Evolutionary conservation across 2,797 vertebrate genomes (phyloP).

Genomic region (Leptoclinus maculatus): DNA sequence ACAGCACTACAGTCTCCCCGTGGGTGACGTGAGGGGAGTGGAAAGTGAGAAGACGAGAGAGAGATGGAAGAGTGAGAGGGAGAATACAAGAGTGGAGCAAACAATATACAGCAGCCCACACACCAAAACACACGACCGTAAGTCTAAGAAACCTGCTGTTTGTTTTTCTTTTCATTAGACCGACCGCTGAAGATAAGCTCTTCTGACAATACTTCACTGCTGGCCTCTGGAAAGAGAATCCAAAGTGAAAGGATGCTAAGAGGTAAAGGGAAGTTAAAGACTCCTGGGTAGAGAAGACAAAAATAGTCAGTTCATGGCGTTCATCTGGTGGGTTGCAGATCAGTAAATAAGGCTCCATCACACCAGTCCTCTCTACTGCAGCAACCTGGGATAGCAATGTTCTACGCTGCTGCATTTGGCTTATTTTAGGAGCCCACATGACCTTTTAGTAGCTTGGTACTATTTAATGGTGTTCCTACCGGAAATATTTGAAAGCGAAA

Average conservation of each 20-base stretch:
- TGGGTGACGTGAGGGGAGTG: slow-evolving; percentile 65
- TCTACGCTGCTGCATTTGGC: neutral
- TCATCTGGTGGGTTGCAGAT: slow-evolving; percentile 21
- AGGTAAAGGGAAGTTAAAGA: slow-evolving; percentile 39
- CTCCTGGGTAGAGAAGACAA: slow-evolving; percentile 18
- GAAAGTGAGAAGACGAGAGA: slow-evolving; percentile 66
- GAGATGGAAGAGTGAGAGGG: slow-evolving; percentile 43
- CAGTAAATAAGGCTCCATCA: neutral
- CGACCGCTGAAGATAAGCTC: slow-evolving; percentile 53
- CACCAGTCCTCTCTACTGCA: neutral
- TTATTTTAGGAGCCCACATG: neutral
- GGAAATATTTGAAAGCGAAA: neutral
- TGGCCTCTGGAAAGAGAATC: slow-evolving; percentile 42
- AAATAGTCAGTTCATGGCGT: slow-evolving; percentile 18
- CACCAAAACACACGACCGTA: slow-evolving; percentile 40
- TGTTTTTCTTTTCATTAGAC: slow-evolving; percentile 68
- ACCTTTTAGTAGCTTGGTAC: neutral
- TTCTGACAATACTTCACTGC: slow-evolving; percentile 57
- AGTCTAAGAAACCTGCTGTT: slow-evolving; percentile 63
- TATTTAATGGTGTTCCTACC: neutral
- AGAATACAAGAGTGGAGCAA: slow-evolving; percentile 48
- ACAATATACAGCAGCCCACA: slow-evolving; percentile 54
- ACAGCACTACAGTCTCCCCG: slow-evolving; percentile 78
- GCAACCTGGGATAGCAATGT: neutral
- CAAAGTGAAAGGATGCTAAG: slow-evolving; percentile 38